These are phyloP conservation scores for Podarcis raffonei DNA, from an alignment of 2,113 vertebrate species.

Conservation along the genomic window DNA sequence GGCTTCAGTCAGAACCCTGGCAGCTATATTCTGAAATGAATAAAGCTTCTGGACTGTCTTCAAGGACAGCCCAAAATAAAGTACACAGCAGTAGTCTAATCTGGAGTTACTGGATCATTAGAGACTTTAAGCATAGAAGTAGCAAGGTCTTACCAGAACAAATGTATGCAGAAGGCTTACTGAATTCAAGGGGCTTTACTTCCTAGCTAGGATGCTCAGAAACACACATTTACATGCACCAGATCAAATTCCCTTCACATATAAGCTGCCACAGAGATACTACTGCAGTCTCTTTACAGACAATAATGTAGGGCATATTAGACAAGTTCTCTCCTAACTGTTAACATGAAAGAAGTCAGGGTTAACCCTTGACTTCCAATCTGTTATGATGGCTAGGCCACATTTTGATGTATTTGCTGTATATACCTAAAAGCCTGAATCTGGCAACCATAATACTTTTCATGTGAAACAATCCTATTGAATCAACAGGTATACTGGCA, in stretches of 20 bases:
- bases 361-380: not conserved
- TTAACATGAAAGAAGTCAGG: not conserved
- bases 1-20: too few relatives aligned
- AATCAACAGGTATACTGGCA: slow-evolving; percentile 13
- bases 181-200: not conserved
- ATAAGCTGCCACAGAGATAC: not conserved
- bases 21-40: not conserved
- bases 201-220: not conserved
- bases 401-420: not conserved
- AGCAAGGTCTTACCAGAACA: not conserved
- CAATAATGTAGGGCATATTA: too few relatives aligned
- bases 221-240: not conserved
- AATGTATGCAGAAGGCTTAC: not conserved
- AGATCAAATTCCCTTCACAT: not conserved
- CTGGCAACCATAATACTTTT: not conserved
- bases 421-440: not conserved
- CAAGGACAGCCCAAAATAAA: not conserved
- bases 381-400: not conserved
- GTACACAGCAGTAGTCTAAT: not conserved
- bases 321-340: not conserved
- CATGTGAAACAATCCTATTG: slow-evolving; percentile 9
- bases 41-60: not conserved
- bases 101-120: not conserved
- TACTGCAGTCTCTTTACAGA: not conserved
- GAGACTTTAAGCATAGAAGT: not conserved